Percentiles rank a stretch among this genome's conserved stretches.
Evolutionary conservation across 2,797 vertebrate genomes (phyloP).

Genomic region (Danio albolineatus): DNA sequence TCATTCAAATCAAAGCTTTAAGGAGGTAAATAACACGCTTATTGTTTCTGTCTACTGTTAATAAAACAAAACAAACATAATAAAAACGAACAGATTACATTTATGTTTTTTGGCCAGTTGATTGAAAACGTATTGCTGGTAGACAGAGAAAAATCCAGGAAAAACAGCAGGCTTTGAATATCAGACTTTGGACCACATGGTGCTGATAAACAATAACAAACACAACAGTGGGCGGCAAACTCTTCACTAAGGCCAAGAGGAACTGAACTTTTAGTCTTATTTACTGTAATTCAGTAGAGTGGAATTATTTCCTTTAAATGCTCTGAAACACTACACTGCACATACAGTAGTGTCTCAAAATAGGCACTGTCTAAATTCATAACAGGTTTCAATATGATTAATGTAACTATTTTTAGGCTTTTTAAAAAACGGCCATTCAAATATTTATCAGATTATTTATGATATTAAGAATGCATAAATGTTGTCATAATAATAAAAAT

Average conservation of each 20-base stretch:
- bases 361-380: background rate
- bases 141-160: conserved; percentile 14
- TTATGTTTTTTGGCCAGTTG: conserved; percentile 3
- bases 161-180: background rate
- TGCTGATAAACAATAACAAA: conserved; percentile 40
- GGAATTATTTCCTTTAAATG: background rate
- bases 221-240: background rate
- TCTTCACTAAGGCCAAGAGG: background rate
- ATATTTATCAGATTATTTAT: too few relatives aligned
- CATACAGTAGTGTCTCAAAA: background rate
- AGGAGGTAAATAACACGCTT: conserved; percentile 10
- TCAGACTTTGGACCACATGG: conserved; percentile 27
- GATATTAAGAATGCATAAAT: too few relatives aligned
- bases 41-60: background rate
- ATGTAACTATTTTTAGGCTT: background rate
- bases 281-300: background rate
- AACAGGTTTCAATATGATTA: background rate
- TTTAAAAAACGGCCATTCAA: background rate
- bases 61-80: background rate
- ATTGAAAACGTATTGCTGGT: background rate
- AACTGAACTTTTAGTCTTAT: conserved; percentile 10
- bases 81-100: background rate
- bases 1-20: conserved; percentile 34
- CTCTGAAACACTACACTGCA: background rate
- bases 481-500: too few relatives aligned